phyloP scores from a whole-genome alignment of 2,113 vertebrate species.

The Jacana jacana region DNA sequence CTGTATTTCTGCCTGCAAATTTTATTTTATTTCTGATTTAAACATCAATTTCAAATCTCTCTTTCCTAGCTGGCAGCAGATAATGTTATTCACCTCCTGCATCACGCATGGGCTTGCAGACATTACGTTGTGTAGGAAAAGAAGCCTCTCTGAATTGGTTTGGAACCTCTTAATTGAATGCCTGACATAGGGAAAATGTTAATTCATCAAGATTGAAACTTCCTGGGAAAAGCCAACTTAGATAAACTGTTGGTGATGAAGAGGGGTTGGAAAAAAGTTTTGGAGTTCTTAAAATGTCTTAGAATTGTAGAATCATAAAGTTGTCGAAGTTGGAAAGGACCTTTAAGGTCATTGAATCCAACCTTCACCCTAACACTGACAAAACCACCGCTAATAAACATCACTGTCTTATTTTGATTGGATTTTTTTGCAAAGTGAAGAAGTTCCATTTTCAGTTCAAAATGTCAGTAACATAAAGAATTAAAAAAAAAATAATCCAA shows the following conservation, averaged over 20 bases:
- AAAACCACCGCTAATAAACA: not conserved
- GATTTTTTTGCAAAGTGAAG: accelerated
- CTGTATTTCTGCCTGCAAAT: not conserved
- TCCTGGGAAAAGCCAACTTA: not conserved
- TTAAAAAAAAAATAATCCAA: too few relatives aligned
- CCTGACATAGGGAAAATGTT: not conserved
- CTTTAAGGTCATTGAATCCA: not conserved
- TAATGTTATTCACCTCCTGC: not conserved
- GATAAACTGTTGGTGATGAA: not conserved
- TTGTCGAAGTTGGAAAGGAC: not conserved
- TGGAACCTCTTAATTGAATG: not conserved
- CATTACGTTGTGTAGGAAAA: not conserved
- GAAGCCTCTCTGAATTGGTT: not conserved
- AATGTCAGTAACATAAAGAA: not conserved
- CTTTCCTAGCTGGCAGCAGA: not conserved
- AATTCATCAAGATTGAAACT: not conserved
- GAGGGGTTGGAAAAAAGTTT: not conserved
- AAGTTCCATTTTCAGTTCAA: not conserved
- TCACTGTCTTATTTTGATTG: not conserved
- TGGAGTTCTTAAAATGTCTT: not conserved
- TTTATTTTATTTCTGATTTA: not conserved
- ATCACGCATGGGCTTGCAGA: not conserved
- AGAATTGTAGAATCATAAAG: not conserved
- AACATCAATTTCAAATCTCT: not conserved
- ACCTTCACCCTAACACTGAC: not conserved